Percentiles rank a stretch among this genome's conserved stretches.
Evolutionary conservation across 2,797 vertebrate genomes (phyloP).

Genomic region (Poeciliopsis infans): DNA sequence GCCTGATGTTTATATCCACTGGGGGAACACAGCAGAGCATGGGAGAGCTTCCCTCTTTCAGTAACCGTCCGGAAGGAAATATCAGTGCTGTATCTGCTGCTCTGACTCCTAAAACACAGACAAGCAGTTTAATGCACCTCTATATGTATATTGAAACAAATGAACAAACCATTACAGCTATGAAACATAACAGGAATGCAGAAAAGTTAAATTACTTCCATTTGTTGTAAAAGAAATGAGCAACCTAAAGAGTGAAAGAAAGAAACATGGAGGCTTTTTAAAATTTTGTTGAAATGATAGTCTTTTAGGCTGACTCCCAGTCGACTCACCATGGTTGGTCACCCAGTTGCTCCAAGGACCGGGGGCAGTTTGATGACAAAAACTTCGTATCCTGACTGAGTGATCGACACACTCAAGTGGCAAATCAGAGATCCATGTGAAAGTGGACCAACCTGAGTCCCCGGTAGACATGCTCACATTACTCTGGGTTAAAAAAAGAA

Average conservation of each 20-base stretch:
- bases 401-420: slow-evolving; percentile 75
- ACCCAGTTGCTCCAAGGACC: slow-evolving; percentile 72
- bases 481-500: slow-evolving; percentile 44
- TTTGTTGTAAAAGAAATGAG: neutral
- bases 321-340: slow-evolving; percentile 55
- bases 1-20: slow-evolving; percentile 32
- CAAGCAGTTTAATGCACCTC: neutral
- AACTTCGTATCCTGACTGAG: slow-evolving; percentile 66
- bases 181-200: neutral
- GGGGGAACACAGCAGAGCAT: slow-evolving; percentile 71
- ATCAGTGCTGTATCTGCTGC: neutral
- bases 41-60: slow-evolving; percentile 52
- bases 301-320: neutral
- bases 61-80: slow-evolving; percentile 39
- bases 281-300: neutral
- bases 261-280: neutral
- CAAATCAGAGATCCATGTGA: slow-evolving; percentile 70
- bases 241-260: neutral
- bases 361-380: slow-evolving; percentile 32
- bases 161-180: neutral
- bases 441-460: slow-evolving; percentile 19
- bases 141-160: neutral
- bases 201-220: neutral
- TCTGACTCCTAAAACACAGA: slow-evolving; percentile 37
- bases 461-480: slow-evolving; percentile 42